Conservation (phyloP, 2,797 vertebrate species). For the Dermochelys coriacea region DNA sequence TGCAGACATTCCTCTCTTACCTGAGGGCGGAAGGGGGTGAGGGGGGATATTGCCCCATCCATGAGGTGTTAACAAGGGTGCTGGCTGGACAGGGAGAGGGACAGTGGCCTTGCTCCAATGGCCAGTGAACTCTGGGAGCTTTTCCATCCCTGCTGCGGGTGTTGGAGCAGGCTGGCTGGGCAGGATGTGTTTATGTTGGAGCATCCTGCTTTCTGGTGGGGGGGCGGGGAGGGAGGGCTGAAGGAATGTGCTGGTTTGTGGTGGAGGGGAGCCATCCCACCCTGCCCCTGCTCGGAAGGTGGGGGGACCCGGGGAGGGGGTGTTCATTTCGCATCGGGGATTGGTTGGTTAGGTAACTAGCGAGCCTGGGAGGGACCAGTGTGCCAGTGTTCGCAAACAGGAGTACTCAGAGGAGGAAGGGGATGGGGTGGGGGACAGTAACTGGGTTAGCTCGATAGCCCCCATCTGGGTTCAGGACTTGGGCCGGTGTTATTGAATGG, state of each 20-base stretch:
- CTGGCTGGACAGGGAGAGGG: neutral
- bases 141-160: constrained; percentile 74
- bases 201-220: constrained; percentile 24
- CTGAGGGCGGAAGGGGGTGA: too few species aligned
- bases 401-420: neutral
- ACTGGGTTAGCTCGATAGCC: neutral
- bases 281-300: neutral
- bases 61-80: too few species aligned
- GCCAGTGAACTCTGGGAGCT: constrained; percentile 31
- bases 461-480: neutral
- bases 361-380: too few species aligned
- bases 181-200: constrained; percentile 70
- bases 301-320: neutral
- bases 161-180: constrained; percentile 56
- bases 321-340: neutral
- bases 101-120: neutral
- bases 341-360: neutral
- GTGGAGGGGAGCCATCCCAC: constrained; percentile 13
- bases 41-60: neutral
- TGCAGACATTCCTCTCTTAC: too few species aligned
- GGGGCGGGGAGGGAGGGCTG: neutral
- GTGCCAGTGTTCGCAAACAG: neutral
- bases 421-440: neutral
- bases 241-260: neutral
- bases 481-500: too few species aligned